Percentiles rank a stretch among this genome's conserved stretches.
Evolutionary conservation across 1,140 invertebrate genomes (phyloP).

Genomic region (fruit fly (Drosophila melanogaster)): DNA sequence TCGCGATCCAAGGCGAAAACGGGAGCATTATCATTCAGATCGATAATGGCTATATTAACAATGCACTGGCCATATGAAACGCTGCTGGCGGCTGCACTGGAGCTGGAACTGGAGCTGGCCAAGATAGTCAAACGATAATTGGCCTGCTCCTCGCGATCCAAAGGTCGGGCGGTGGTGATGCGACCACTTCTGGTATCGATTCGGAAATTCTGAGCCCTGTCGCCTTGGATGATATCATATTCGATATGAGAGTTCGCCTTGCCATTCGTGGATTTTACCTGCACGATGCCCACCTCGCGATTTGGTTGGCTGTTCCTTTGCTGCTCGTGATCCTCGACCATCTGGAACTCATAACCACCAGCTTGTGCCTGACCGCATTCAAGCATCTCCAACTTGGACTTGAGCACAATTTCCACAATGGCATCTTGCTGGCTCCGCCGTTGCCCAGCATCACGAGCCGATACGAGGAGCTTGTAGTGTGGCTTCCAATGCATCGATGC

Average conservation of each 20-base stretch:
- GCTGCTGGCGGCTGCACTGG: slow-evolving; percentile 3
- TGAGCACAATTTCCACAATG: slow-evolving; percentile 91
- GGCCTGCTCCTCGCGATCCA: slow-evolving; percentile 93
- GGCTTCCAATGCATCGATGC: slow-evolving; percentile 85
- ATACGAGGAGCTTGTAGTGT: slow-evolving; percentile 90
- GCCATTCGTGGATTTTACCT: slow-evolving; percentile 85
- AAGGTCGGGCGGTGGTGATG: slow-evolving; percentile 90
- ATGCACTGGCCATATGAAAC: slow-evolving; percentile 88
- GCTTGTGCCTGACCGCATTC: slow-evolving; percentile 88
- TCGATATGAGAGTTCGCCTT: slow-evolving; percentile 49
- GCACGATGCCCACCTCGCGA: slow-evolving; percentile 91
- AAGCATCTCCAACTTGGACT: slow-evolving; percentile 88
- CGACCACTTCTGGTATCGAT: slow-evolving; percentile 92
- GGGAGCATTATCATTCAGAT: slow-evolving; percentile 96
- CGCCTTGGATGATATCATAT: slow-evolving; percentile 94
- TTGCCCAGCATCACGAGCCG: slow-evolving; percentile 92
- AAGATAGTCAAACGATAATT: slow-evolving; percentile 91
- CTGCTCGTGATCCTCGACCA: slow-evolving; percentile 90
- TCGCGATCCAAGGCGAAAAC: slow-evolving; percentile 91
- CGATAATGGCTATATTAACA: slow-evolving; percentile 93
- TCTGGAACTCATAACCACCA: slow-evolving; percentile 91
- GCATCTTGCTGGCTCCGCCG: slow-evolving; percentile 89
- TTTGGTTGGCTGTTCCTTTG: slow-evolving; percentile 84
- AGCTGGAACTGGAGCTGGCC: slow-evolving; percentile 85
- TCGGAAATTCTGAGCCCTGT: slow-evolving; percentile 90